Evolutionary conservation across 2,797 vertebrate genomes (phyloP).

Genomic region (Lophius americanus): DNA sequence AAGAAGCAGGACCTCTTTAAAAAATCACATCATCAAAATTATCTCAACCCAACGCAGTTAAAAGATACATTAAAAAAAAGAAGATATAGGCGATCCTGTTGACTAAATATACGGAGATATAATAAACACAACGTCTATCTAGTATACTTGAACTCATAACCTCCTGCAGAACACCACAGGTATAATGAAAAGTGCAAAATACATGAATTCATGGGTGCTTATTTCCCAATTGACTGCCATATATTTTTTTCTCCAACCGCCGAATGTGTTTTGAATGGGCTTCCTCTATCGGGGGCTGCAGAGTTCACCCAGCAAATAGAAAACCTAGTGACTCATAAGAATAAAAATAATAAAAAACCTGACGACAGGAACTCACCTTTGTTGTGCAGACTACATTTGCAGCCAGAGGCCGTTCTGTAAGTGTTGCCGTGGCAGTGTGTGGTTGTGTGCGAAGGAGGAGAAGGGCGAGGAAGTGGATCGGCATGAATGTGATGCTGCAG

Average conservation of each 20-base stretch:
- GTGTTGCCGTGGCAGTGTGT: constrained; percentile 16
- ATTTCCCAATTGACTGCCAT: constrained; percentile 57
- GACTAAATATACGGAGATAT: constrained; percentile 49
- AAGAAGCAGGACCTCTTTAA: background rate
- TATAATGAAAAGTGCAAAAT: constrained; percentile 66
- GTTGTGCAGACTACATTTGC: constrained; percentile 47
- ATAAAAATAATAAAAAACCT: constrained; percentile 34
- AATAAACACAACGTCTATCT: constrained; percentile 17
- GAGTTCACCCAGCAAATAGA: constrained; percentile 33
- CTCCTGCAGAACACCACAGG: constrained; percentile 35
- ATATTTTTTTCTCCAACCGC: constrained; percentile 63
- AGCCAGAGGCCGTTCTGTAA: constrained; percentile 36
- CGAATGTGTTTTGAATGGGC: constrained; percentile 49
- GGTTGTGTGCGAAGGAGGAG: constrained; percentile 32
- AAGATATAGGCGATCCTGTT: background rate
- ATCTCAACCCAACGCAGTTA: background rate
- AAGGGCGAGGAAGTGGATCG: constrained; percentile 44
- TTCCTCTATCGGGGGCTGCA: constrained; percentile 30
- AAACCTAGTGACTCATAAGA: constrained; percentile 39
- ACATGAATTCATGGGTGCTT: constrained; percentile 66
- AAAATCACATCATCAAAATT: background rate
- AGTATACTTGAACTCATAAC: constrained; percentile 19
- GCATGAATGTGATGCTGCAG: constrained; percentile 50
- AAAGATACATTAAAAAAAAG: constrained; percentile 21
- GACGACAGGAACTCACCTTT: constrained; percentile 32